Conservation (phyloP, 2,888 invertebrate genomes). For the Empis stercorea region DNA sequence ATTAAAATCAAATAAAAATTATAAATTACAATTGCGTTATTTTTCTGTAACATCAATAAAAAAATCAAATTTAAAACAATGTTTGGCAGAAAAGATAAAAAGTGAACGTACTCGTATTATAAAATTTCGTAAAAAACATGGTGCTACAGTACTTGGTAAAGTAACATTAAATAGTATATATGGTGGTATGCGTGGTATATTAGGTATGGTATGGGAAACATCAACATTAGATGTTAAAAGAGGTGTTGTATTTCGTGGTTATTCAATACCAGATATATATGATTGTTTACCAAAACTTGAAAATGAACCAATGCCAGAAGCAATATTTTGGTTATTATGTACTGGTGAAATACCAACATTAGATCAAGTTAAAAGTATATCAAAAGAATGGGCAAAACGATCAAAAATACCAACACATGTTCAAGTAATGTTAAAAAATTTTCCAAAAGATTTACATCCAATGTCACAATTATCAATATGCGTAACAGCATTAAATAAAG, state of each 20-base stretch:
- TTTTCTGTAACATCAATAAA: too few species aligned
- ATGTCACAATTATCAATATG: constrained; percentile 72
- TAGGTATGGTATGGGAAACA: constrained; percentile 74
- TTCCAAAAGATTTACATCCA: constrained; percentile 61
- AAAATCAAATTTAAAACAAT: neutral
- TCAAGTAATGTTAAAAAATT: constrained; percentile 58
- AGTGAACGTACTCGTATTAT: constrained; percentile 5
- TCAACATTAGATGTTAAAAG: constrained; percentile 81
- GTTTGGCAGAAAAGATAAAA: constrained; percentile 4
- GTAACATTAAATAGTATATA: constrained; percentile 38
- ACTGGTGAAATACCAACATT: constrained; percentile 73
- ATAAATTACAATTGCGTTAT: too few species aligned
- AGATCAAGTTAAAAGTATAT: constrained; percentile 52
- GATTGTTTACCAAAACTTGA: constrained; percentile 61
- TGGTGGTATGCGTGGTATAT: constrained; percentile 82
- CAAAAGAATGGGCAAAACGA: constrained; percentile 60
- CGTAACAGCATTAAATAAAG: constrained; percentile 59
- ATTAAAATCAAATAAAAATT: too few species aligned
- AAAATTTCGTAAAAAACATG: constrained; percentile 8
- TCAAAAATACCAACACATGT: constrained; percentile 53
- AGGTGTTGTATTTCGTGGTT: constrained; percentile 76
- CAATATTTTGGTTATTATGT: constrained; percentile 74
- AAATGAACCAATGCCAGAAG: constrained; percentile 72
- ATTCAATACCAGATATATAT: constrained; percentile 75
- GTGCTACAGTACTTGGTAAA: constrained; percentile 5